phyloP scores from a whole-genome alignment of 2,888 invertebrate genomes.

The Eristalinus sepulchralis region DNA sequence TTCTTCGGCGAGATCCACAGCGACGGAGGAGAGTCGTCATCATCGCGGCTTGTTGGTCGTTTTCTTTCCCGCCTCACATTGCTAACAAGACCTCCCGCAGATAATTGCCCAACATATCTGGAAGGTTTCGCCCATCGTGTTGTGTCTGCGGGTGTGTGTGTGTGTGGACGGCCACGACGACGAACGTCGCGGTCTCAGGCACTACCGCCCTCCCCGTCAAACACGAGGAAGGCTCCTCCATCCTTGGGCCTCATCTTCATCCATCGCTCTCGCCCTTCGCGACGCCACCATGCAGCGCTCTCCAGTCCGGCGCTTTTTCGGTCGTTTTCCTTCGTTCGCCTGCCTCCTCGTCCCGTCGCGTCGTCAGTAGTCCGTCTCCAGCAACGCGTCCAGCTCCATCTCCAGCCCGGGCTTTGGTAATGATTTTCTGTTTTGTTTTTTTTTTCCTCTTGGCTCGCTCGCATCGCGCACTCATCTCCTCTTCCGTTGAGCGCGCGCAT shows the following conservation, averaged over 20 bases:
- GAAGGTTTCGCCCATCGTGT: constrained; percentile 71
- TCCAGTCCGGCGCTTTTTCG: neutral
- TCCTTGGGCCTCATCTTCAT: neutral
- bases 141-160: neutral
- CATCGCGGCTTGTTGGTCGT: constrained; percentile 57
- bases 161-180: neutral
- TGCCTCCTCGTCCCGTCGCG: too few relatives aligned
- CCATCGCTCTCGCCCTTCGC: neutral
- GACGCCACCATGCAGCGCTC: too few relatives aligned
- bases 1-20: neutral
- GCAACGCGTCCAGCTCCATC: neutral
- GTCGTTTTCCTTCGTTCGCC: neutral
- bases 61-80: constrained; percentile 71
- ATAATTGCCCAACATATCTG: constrained; percentile 71
- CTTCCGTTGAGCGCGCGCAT: constrained; percentile 11
- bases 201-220: neutral
- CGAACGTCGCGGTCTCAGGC: too few relatives aligned
- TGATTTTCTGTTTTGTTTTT: constrained; percentile 58
- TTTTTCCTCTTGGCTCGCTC: constrained; percentile 48
- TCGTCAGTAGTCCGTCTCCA: too few relatives aligned
- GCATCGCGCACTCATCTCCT: constrained; percentile 55
- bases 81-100: constrained; percentile 72
- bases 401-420: constrained; percentile 37
- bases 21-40: constrained; percentile 23
- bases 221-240: constrained; percentile 29